These are phyloP conservation scores for Chrysomela aeneicollis DNA, from an alignment of 2,888 invertebrate species.

Conservation along the genomic window DNA sequence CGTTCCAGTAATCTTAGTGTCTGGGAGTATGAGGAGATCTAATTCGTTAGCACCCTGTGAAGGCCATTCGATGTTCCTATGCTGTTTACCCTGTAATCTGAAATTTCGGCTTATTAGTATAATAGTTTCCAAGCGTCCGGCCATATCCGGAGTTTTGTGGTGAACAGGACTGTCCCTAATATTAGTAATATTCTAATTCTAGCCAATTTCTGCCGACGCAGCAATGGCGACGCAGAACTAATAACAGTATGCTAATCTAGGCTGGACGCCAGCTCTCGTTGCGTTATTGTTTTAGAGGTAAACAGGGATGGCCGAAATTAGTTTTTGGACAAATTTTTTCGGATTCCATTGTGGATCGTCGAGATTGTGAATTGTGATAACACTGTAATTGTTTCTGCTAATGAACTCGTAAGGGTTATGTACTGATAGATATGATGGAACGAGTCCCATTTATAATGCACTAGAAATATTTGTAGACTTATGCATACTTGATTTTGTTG, in stretches of 20 bases:
- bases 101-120: slow-evolving; percentile 37
- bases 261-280: slow-evolving; percentile 11
- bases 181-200: slow-evolving; percentile 55
- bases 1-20: no score
- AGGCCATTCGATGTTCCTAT: no score
- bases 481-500: no score
- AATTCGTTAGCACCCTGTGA: no score
- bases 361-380: not conserved
- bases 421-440: not conserved
- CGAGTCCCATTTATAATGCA: no score
- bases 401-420: not conserved
- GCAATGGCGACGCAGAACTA: slow-evolving; percentile 55
- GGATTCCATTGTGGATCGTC: not conserved
- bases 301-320: slow-evolving; percentile 14
- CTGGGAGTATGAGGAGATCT: no score
- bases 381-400: not conserved
- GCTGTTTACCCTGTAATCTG: not conserved
- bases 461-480: no score
- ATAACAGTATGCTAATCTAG: slow-evolving; percentile 48
- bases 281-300: slow-evolving; percentile 19
- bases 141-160: slow-evolving; percentile 46
- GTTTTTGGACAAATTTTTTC: slow-evolving; percentile 16
- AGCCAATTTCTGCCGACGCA: slow-evolving; percentile 54
- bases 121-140: slow-evolving; percentile 46
- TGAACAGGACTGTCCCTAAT: slow-evolving; percentile 38